Evolutionary conservation across 2,888 invertebrate genomes (phyloP), one percentile per base, ranked within the genome.

Genomic region (Orthosia cruda): DNA sequence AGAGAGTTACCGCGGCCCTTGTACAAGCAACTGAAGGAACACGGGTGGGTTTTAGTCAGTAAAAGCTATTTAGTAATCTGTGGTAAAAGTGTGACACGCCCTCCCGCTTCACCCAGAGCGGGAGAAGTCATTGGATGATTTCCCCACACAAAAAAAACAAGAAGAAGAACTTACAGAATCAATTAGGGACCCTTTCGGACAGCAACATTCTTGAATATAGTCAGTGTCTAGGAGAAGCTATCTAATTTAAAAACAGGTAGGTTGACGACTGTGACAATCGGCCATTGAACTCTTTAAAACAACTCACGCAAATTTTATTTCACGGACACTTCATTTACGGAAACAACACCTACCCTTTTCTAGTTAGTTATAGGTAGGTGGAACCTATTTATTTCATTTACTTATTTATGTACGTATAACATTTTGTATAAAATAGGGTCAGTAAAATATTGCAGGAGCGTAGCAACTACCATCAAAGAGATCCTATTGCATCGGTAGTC

Each of bases 271-370:
- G 68, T 83, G 83, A 86, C 87, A 85, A 87, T 86, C 84, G 87
- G 88, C 58, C 91, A 86, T 87, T 87, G 90, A 91, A 89, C 92
- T 90, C 80, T 52, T 20, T 40, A 80, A 88, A 88, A 82, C 75
- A 68, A 85, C 85, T 83, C 85, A 81, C 77, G 77, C 76, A 81
- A 81, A 80, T 83, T 84, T 26, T 61, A 55, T 87, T 90, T 88
- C 87, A 89, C 67, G 81, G 82, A 77, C 84, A 75, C 74, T 80
- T 71, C 63, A 67, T 77, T 86, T 81, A 72, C 70, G 69, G 72
- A 58, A 65, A 73, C 73, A 50, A 63, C 15, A 72, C 61, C 52
- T 45, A 76, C 63, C 16, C 71, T 2, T 20, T 71, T 47, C 23
- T 18, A 32, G 18, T 40, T 40, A 9, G 40, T 7, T 40, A 23